Conservation (phyloP, 2,797 vertebrate species). For the Gymnothorax reevesii region DNA sequence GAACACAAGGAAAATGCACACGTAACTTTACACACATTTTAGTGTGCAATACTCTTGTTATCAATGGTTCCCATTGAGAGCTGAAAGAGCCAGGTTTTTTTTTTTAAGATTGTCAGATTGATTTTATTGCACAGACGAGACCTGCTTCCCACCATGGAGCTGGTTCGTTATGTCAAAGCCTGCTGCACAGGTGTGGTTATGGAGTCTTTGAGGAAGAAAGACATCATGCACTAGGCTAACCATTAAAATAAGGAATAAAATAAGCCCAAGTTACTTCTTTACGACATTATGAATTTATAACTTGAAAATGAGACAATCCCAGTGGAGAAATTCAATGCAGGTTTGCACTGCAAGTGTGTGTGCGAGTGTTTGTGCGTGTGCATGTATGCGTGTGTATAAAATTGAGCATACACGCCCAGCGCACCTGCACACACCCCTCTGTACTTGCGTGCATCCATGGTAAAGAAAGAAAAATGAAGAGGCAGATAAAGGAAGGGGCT, state of each 20-base stretch:
- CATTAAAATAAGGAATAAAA: conserved; percentile 21
- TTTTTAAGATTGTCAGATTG: not conserved
- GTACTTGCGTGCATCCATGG: not conserved
- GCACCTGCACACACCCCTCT: too few species aligned
- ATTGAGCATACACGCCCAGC: too few species aligned
- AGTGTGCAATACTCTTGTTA: not conserved
- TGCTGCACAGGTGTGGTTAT: conserved; percentile 22
- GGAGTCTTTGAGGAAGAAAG: conserved; percentile 31
- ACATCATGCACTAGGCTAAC: conserved; percentile 22
- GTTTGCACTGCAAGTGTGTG: conserved; percentile 14
- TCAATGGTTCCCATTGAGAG: not conserved
- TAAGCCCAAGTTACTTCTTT: not conserved
- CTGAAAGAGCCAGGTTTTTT: not conserved
- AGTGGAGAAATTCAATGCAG: not conserved
- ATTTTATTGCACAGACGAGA: conserved; percentile 26
- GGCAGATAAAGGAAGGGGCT: not conserved
- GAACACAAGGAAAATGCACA: not conserved
- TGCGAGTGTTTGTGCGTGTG: not conserved
- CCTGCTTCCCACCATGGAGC: conserved; percentile 3
- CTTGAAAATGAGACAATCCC: not conserved
- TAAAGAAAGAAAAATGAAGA: conserved; percentile 14
- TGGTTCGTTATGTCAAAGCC: not conserved
- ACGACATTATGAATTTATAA: too few species aligned
- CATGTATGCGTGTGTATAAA: not conserved
- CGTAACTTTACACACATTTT: not conserved